These are phyloP conservation scores for Pithecia hirsuta DNA, from an alignment of 2,797 vertebrate genomes.

Conservation along the genomic window DNA sequence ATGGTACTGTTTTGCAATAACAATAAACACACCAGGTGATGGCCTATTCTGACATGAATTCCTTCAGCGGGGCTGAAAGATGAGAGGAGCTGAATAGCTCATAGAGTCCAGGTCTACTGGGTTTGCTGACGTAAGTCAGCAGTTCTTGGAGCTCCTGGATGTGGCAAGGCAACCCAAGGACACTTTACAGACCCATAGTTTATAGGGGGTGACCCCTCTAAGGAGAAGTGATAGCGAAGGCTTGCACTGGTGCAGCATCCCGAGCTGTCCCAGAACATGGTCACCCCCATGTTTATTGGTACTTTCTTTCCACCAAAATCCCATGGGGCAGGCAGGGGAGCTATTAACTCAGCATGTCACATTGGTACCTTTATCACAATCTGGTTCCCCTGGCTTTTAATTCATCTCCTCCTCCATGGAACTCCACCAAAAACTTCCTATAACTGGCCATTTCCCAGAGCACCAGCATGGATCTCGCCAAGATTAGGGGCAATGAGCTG, in stretches of 20 bases:
- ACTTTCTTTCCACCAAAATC: background rate
- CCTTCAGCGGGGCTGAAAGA: background rate
- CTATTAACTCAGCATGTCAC: background rate
- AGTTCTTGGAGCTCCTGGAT: background rate
- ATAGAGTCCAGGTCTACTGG: background rate
- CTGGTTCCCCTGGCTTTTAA: background rate
- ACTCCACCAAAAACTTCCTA: background rate
- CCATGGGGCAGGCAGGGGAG: background rate
- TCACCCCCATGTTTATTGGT: background rate
- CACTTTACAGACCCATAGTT: background rate
- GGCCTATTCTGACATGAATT: background rate
- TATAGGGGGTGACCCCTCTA: background rate
- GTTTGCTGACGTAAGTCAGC: background rate
- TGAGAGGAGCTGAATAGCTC: background rate
- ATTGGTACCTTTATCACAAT: background rate
- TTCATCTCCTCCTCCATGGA: background rate
- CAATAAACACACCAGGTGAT: background rate
- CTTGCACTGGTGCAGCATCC: background rate
- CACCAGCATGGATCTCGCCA: background rate
- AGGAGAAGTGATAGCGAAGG: background rate
- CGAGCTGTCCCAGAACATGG: background rate
- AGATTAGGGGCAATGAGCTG: background rate
- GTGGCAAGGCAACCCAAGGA: background rate
- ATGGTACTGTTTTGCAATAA: background rate
- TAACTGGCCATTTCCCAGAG: background rate